phyloP scores from a whole-genome alignment of 2,113 vertebrate genomes.

The Xiphias gladius region DNA sequence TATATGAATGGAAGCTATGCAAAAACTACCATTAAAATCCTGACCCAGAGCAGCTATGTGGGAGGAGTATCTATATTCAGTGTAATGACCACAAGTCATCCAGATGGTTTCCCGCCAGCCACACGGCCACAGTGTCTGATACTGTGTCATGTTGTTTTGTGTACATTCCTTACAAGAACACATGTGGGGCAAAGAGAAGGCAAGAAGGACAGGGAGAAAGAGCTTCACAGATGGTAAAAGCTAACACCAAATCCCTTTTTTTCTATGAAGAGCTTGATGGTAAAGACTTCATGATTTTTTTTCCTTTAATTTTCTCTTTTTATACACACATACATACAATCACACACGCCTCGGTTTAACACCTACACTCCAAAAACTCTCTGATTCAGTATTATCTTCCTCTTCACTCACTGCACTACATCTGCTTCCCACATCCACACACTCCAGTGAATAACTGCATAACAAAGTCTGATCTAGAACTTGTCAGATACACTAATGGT shows the following conservation, averaged over 20 bases:
- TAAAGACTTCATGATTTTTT: background rate
- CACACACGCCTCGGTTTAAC: background rate
- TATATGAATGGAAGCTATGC: constrained; percentile 1
- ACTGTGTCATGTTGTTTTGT: constrained; percentile 57
- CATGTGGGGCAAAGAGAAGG: constrained; percentile 33
- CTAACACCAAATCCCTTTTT: background rate
- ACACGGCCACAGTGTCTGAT: constrained; percentile 48
- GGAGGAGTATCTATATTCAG: constrained; percentile 44
- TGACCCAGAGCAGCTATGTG: constrained; percentile 51
- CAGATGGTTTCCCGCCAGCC: constrained; percentile 51
- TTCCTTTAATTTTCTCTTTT: background rate
- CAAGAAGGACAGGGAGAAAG: background rate
- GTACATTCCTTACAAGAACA: constrained; percentile 50
- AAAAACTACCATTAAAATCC: background rate
- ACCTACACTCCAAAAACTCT: background rate
- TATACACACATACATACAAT: background rate
- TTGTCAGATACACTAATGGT: background rate
- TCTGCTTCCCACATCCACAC: constrained; percentile 3
- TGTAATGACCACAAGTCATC: constrained; percentile 47
- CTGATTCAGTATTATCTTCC: constrained; percentile 24
- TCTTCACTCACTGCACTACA: background rate
- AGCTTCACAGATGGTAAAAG: background rate
- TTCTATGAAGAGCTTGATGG: background rate
- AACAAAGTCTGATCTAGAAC: background rate
- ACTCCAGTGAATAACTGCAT: background rate